Percentiles rank a stretch among this genome's conserved stretches.
Evolutionary conservation across 2,888 invertebrate genomes (phyloP).

Genomic region (Lissocephala sabroskyi): DNA sequence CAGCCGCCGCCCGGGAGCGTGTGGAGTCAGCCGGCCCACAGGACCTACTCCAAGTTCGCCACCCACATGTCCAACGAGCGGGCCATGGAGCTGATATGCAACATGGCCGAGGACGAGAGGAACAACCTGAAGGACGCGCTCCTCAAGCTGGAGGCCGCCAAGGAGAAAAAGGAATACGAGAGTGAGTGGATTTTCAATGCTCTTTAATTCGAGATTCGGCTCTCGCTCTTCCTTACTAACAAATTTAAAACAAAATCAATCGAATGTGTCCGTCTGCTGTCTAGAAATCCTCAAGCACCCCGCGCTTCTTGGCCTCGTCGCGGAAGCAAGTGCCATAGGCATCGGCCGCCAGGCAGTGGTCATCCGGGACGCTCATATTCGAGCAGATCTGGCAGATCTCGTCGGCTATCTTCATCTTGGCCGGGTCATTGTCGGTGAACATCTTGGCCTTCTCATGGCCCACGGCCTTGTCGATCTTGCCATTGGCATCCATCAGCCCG

Average conservation of each 20-base stretch:
- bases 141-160: constrained; percentile 82
- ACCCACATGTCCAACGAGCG: constrained; percentile 76
- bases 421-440: constrained; percentile 25
- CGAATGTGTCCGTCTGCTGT: neutral
- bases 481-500: constrained; percentile 35
- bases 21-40: constrained; percentile 1
- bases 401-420: constrained; percentile 27
- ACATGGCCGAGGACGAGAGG: constrained; percentile 82
- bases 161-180: constrained; percentile 84
- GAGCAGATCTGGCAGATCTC: constrained; percentile 33
- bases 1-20: too few relatives aligned
- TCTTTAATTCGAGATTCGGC: too few relatives aligned
- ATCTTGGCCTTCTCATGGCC: constrained; percentile 25
- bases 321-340: constrained; percentile 33
- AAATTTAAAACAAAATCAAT: too few relatives aligned
- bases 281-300: constrained; percentile 16
- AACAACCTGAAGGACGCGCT: constrained; percentile 79
- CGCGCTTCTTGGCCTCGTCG: constrained; percentile 25
- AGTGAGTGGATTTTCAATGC: constrained; percentile 74
- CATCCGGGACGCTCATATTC: constrained; percentile 17
- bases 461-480: constrained; percentile 31
- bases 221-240: too few relatives aligned
- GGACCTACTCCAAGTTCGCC: constrained; percentile 42
- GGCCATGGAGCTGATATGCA: constrained; percentile 82
- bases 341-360: constrained; percentile 43